Conservation (phyloP, 2,797 vertebrate species). For the Pterois miles region DNA sequence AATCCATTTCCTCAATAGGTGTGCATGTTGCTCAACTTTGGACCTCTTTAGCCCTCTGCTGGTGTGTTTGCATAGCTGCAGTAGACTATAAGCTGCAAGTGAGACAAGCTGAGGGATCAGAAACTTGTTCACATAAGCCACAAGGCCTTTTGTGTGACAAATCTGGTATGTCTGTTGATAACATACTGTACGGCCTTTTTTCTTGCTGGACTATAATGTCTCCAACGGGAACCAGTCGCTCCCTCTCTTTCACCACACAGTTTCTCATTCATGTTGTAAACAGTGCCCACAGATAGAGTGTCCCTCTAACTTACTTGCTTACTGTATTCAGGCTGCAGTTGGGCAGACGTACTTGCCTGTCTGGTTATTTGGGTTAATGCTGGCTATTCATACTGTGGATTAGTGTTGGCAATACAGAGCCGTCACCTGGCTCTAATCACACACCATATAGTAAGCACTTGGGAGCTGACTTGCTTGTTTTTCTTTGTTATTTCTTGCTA, state of each 20-base stretch:
- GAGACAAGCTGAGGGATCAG: background rate
- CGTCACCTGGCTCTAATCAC: conserved; percentile 54
- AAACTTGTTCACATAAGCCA: background rate
- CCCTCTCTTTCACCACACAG: background rate
- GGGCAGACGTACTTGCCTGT: conserved; percentile 24
- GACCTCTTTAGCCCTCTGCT: conserved; percentile 66
- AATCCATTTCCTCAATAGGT: background rate
- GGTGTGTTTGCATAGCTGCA: conserved; percentile 48
- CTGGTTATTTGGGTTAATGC: conserved; percentile 73
- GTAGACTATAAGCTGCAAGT: background rate
- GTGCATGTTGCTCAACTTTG: background rate
- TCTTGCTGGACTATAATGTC: background rate
- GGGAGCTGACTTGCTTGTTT: background rate
- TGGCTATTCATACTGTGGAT: conserved; percentile 69
- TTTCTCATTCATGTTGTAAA: background rate
- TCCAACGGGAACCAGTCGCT: background rate
- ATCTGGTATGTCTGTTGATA: background rate
- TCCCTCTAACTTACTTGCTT: background rate
- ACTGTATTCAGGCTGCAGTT: conserved; percentile 10
- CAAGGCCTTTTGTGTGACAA: background rate
- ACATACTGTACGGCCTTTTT: background rate
- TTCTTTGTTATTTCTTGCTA: background rate
- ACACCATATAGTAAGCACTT: conserved; percentile 32
- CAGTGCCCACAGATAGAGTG: background rate
- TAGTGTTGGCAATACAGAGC: conserved; percentile 53